Percentiles rank a stretch among this genome's conserved stretches.
These are phyloP conservation scores for Chalcis sispes DNA, from an alignment of 2,888 invertebrate species.

Conservation along the genomic window DNA sequence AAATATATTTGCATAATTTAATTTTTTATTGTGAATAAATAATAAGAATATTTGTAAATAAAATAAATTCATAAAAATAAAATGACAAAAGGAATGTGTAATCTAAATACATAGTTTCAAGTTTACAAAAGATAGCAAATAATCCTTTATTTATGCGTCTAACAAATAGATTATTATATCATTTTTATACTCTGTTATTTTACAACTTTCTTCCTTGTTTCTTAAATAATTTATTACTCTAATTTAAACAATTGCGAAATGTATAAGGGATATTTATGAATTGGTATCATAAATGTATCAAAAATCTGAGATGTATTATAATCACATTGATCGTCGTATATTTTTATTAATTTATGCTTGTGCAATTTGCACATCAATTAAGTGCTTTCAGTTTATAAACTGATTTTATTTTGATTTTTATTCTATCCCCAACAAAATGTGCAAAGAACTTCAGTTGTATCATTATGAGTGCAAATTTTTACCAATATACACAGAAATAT, in stretches of 20 bases:
- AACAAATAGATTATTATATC: constrained; percentile 53
- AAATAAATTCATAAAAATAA: constrained; percentile 35
- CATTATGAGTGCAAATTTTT: constrained; percentile 27
- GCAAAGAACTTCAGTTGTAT: constrained; percentile 25
- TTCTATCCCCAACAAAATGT: constrained; percentile 43
- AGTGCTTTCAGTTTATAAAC: constrained; percentile 28
- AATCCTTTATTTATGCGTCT: constrained; percentile 54
- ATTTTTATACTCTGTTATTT: constrained; percentile 54
- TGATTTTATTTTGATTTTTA: constrained; percentile 34
- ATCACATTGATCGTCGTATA: constrained; percentile 19
- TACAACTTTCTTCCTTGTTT: constrained; percentile 44
- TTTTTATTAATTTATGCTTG: constrained; percentile 28
- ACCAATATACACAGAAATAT: constrained; percentile 45
- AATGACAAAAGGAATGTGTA: constrained; percentile 17
- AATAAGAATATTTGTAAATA: constrained; percentile 11
- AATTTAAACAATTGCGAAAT: constrained; percentile 41
- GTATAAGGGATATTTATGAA: constrained; percentile 23
- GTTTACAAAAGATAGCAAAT: constrained; percentile 54
- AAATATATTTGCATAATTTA: constrained; percentile 1
- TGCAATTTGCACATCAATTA: constrained; percentile 38
- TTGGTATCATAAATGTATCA: constrained; percentile 23
- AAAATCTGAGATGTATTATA: constrained; percentile 31
- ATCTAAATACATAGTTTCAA: constrained; percentile 33
- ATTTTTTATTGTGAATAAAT: constrained; percentile 21
- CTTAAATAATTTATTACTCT: constrained; percentile 49